Evolutionary conservation across 2,888 invertebrate genomes (phyloP), one percentile per base, ranked within the genome.

Genomic region (Drosophila recens): DNA sequence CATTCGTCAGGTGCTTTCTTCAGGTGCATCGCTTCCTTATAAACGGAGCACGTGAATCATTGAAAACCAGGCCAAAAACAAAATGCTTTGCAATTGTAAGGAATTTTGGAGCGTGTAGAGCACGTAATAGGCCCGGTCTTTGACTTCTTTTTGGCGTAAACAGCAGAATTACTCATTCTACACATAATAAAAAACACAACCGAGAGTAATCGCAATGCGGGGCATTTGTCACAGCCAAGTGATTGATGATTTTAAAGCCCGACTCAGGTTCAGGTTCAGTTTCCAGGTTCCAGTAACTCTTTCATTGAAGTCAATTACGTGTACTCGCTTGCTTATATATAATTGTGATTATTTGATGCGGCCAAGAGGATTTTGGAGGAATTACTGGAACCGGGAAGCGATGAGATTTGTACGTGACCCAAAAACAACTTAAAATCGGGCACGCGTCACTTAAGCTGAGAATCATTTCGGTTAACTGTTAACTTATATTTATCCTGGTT

Each of bases 81-180:
- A 66, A 52, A 46, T 43, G 36, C 65, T 78, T 59, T 10, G 72
- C 49, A 69, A 70, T 78, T 74, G 52, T 17, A 36, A 5, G 54
- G 72, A 64, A 81, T 70, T 80, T 69, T 80, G 69, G 82, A 85
- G 86, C 82, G 86, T 82, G 88, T 80, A 86, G 81, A 72, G 67
- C 78, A 75, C 66, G 78, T 87, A 82, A 87, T 87, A 66, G 62
- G 48, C 66, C 59, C 75, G 83, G 82, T 77, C 75, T 73, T 82
- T 82, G 67, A 73, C 75, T 81, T 82, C 51, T 79, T 53, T 53
- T 58, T 69, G 58, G 45, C 52, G 42, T 34, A 34, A 65, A 53
- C 65, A 54, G 40, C 48, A 38, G 73, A 67, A 63, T 87, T 73
- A 73, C 62, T 79, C 82, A 79, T 52, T 66, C 65, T 51, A n/a